A percentile compares a stretch with the other conserved stretches of the same genome.
These are phyloP conservation scores for Carassius carassius DNA, from an alignment of 2,113 vertebrate species.

Conservation along the genomic window DNA sequence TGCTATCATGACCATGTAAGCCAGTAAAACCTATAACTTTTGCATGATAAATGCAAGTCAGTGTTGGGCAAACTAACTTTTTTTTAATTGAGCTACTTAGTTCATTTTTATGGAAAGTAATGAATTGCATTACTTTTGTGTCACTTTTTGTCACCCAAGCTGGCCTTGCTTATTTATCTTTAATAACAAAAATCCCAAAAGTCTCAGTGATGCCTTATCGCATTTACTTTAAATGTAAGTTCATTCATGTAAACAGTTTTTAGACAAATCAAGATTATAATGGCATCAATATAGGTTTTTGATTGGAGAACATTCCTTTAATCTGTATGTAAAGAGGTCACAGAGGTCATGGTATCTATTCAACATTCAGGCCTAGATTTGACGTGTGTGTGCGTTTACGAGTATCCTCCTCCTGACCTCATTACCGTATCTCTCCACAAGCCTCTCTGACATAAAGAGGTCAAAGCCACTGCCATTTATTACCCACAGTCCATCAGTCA, in stretches of 20 bases:
- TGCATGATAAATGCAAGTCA: not conserved
- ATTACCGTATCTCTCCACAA: constrained; percentile 39
- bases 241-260: not conserved
- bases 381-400: not conserved
- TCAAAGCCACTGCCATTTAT: constrained; percentile 58
- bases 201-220: no score
- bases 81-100: no score
- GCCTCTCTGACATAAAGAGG: constrained; percentile 36
- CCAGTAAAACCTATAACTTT: no score
- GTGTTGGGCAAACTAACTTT: no score
- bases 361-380: not conserved
- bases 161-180: no score
- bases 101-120: not conserved
- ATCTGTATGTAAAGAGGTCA: not conserved
- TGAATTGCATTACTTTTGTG: not conserved
- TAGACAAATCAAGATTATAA: not conserved
- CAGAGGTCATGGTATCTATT: not conserved
- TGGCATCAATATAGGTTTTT: not conserved
- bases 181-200: no score
- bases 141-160: not conserved
- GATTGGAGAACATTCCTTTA: not conserved
- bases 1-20: no score
- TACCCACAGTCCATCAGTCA: constrained; percentile 65
- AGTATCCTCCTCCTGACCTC: constrained; percentile 36
- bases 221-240: not conserved